Percentiles rank a stretch among this genome's conserved stretches.
Evolutionary conservation across 92 coral and sea anemone genomes (phyloP).

Genomic region (Heteractis magnifica): DNA sequence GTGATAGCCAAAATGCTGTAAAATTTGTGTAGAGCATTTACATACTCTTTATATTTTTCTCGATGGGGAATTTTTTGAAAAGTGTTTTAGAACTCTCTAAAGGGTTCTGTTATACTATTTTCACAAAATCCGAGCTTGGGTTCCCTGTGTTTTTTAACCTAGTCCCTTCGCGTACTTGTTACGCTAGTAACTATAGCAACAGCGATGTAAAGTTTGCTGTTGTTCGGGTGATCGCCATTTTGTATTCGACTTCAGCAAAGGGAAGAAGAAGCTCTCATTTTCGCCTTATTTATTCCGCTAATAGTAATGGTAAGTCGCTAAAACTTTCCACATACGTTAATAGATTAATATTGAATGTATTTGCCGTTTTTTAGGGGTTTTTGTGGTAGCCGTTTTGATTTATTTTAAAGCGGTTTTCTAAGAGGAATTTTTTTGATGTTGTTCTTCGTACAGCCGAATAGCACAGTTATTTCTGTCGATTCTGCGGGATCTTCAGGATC

Average conservation of each 20-base stretch:
- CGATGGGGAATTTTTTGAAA: too few relatives aligned
- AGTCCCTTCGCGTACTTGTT: conserved; percentile 20
- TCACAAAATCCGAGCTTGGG: background rate
- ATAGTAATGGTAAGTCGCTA: background rate
- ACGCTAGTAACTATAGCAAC: conserved; percentile 30
- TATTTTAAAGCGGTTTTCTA: background rate
- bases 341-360: background rate
- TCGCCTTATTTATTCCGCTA: background rate
- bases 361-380: background rate
- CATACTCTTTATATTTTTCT: too few relatives aligned
- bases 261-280: conserved; percentile 2
- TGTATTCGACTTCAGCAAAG: conserved; percentile 30
- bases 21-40: too few relatives aligned
- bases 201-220: conserved; percentile 25
- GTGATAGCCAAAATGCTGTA: too few relatives aligned
- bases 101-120: too few relatives aligned
- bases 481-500: conserved; percentile 90
- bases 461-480: conserved; percentile 86
- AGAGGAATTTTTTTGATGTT: background rate
- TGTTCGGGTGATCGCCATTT: conserved; percentile 50
- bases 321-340: background rate
- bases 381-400: background rate
- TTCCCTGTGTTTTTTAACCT: conserved; percentile 15
- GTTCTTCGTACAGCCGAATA: conserved; percentile 69
- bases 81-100: too few relatives aligned